Evolutionary conservation across 2,113 vertebrate genomes (phyloP), one percentile per base, ranked within the genome.

Genomic region (Labeo rohita): DNA sequence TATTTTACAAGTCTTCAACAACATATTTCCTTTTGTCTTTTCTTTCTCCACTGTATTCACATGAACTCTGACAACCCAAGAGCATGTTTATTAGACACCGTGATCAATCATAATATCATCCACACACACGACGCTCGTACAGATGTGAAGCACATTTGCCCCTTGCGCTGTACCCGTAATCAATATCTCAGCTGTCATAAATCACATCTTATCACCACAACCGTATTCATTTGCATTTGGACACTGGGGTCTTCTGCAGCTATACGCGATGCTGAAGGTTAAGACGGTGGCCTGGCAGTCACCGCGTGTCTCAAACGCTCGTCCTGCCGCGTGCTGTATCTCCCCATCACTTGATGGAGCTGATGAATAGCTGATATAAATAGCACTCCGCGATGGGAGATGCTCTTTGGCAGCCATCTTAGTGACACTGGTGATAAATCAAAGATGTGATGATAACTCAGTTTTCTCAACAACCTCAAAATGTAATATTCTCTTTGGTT

Each of bases 381-480:
- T 92, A 94, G 92, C 89, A 87, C 79, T 74, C 86, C 72, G 70
- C 63, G 89, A 91, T 84, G 82, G 4, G 54, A 86, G 79, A 85
- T 80, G 75, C 88, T 92, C 90, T 83, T 86, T 74, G 90, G 92
- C 88, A 89, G 88, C 90, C 91, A 89, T 72, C 88, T 90, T 70
- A 84, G 88, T 91, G 93, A 93, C 93, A 92, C 76, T 61, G 86
- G 92, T 90, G 82, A 95, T 94, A 93, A 93, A 94, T 95, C 92
- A 94, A 87, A 88, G 83, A 90, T 84, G 88, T 76, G 87, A 45
- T 11, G 85, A 87, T 87, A 83, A 87, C 52, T 85, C 88, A 16
- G 76, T 70, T 66, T 66, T 83, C 36, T 28, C 36, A 21, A 59
- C 12, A 78, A 68, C 49, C 83, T 75, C 34, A 36, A 16, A 12